Percentiles rank a stretch among this genome's conserved stretches.
Evolutionary conservation across 2,797 vertebrate species (phyloP).

Genomic region (Numenius phaeopus): DNA sequence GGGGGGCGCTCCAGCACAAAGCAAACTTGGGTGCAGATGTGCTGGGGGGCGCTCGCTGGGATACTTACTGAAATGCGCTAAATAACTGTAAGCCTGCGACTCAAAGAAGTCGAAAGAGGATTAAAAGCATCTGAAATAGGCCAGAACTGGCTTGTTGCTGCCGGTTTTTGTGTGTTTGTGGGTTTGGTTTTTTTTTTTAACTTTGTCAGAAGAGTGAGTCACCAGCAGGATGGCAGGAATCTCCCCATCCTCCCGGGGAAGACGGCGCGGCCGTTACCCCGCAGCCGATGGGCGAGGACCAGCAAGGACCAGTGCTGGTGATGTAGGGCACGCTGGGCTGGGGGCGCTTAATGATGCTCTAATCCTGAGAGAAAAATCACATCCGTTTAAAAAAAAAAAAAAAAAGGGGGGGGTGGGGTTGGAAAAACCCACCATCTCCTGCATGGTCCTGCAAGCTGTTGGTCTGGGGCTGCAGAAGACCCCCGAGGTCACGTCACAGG

Average conservation of each 20-base stretch:
- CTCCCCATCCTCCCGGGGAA: not conserved
- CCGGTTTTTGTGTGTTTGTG: not conserved
- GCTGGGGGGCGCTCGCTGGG: not conserved
- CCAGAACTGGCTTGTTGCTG: not conserved
- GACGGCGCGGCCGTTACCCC: rapidly evolving
- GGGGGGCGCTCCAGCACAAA: not conserved
- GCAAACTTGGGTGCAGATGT: not conserved
- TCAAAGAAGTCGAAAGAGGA: slow-evolving; percentile 47
- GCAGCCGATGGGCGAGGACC: not conserved
- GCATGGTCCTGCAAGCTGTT: not conserved
- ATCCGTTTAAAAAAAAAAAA: not conserved
- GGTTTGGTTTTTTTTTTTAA: not conserved
- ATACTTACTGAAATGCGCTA: not conserved
- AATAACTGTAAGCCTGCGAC: slow-evolving; percentile 3
- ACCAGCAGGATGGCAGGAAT: not conserved
- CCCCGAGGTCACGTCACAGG: not conserved
- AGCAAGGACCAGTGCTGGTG: rapidly evolving
- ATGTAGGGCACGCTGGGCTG: not conserved
- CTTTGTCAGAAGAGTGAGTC: not conserved
- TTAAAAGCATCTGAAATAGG: slow-evolving; percentile 43
- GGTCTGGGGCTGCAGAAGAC: not conserved
- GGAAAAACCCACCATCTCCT: not conserved
- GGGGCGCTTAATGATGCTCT: not conserved
- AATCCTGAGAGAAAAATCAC: not conserved
- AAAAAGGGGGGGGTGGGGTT: no score